Base-by-base conservation (phyloP, 2,113 vertebrate species). In the zebrafish (Danio rerio) region DNA sequence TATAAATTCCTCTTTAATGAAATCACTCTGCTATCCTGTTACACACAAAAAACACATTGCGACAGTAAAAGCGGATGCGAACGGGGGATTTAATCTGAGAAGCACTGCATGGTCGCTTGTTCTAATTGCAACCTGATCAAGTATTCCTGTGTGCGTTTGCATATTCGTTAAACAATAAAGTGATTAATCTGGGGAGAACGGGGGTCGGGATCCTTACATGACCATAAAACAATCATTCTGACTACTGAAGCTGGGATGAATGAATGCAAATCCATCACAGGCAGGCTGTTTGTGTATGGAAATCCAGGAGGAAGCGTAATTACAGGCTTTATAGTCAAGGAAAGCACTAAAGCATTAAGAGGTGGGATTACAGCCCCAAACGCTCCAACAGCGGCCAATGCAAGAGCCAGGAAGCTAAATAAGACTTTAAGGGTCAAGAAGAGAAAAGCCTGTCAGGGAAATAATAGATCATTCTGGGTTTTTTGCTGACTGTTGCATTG, bases 221-320 rank as follows among this genome's bases (percentile, higher is more conserved):
- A 63, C 58, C 74, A 77, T 77, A 77, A 77, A 77, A 77, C 74
- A 77, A 77, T 77, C 74, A 77, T 77, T 77, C 74, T 50, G 59
- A 77, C 74, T 77, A 77, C 58, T 69, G 68, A 69, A 63, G 74
- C 74, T 50, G 20, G 15, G 56, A 69, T 45, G 16, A 81, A 70
- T 47, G 68, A 58, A 81, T 71, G 79, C 65, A 81, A 81, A 81
- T 81, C 63, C 68, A 70, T 70, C 79, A 81, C 43, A 49, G 66
- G 79, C 74, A 21, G n/a, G 52, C 79, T 81, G 79, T 70, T 69
- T 81, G 66, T 70, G 53, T 18, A 69, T 70, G 78, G 62, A 81
- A 81, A 70, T 81, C 63, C 63, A 58, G 42, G 65, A 69, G 66
- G 78, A 71, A 81, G 66, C 42, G 12, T 81, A 81, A 81, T 71